Percentiles rank a stretch among this genome's conserved stretches.
Evolutionary conservation across 2,797 vertebrate species (phyloP).

Genomic region (Myotis vivesi): DNA sequence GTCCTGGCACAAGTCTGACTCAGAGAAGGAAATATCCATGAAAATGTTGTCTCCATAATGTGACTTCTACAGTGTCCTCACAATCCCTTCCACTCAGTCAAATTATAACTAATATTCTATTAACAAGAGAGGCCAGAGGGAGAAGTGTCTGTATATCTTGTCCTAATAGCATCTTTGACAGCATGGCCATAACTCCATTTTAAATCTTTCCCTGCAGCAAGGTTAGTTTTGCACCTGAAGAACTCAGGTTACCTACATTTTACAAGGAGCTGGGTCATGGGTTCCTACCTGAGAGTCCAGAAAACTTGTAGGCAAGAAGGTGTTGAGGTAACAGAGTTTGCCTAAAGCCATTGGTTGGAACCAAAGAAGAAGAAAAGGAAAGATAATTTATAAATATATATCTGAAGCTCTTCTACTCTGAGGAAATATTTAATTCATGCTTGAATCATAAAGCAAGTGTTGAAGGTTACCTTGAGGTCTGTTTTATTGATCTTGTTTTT

Average conservation of each 20-base stretch:
- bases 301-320: not conserved
- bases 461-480: not conserved
- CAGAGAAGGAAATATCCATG: not conserved
- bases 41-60: constrained; percentile 4
- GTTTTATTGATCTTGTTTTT: not conserved
- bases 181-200: not conserved
- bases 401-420: not conserved
- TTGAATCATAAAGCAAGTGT: not conserved
- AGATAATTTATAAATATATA: constrained; percentile 21
- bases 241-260: not conserved
- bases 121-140: not conserved
- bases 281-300: not conserved
- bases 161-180: not conserved
- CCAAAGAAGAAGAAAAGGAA: not conserved
- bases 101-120: not conserved
- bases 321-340: not conserved
- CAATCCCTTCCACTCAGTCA: not conserved
- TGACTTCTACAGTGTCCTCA: not conserved
- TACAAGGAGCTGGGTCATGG: not conserved
- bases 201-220: not conserved
- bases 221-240: not conserved
- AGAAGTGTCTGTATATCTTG: not conserved
- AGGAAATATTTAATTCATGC: constrained; percentile 30
- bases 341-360: not conserved
- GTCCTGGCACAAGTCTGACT: not conserved